A percentile compares a stretch with the other conserved stretches of the same genome.
These are phyloP conservation scores for Thymelicus acteon DNA, from an alignment of 2,888 invertebrate genomes.

Conservation along the genomic window DNA sequence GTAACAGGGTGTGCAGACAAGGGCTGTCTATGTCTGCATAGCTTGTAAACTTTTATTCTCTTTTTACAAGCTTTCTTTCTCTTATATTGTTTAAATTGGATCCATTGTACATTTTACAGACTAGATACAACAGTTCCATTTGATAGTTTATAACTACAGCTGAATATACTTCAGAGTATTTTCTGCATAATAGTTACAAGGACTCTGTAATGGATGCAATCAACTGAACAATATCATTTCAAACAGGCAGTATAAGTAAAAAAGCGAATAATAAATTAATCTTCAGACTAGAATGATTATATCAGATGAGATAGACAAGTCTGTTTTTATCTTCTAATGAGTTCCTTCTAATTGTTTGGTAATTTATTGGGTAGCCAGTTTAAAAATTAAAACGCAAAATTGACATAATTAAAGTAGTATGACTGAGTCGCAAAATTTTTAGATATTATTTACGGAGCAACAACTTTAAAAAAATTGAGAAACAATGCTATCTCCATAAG, in stretches of 20 bases:
- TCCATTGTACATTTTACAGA: slow-evolving; percentile 1
- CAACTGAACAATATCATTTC: slow-evolving; percentile 18
- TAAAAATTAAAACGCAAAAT: too few species aligned
- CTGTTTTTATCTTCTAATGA: slow-evolving; percentile 43
- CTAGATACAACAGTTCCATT: slow-evolving; percentile 9
- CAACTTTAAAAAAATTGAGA: too few species aligned
- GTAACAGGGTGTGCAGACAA: neutral
- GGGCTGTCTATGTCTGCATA: neutral
- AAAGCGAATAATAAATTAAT: slow-evolving; percentile 46
- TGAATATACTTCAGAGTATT: neutral
- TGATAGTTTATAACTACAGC: neutral
- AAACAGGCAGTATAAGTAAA: slow-evolving; percentile 40
- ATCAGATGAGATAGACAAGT: slow-evolving; percentile 40
- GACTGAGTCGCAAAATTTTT: too few species aligned
- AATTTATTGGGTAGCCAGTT: too few species aligned
- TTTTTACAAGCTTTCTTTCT: neutral
- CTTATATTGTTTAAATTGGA: neutral
- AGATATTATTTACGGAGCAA: too few species aligned
- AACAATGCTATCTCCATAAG: too few species aligned
- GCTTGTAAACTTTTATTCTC: neutral
- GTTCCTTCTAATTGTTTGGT: slow-evolving; percentile 45
- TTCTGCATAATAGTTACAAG: neutral
- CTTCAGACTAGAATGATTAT: slow-evolving; percentile 51
- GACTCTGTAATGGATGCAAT: neutral
- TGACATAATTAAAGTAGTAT: too few species aligned